Base-by-base conservation (phyloP, 2,113 vertebrate species). In the Pampusana beccarii region DNA sequence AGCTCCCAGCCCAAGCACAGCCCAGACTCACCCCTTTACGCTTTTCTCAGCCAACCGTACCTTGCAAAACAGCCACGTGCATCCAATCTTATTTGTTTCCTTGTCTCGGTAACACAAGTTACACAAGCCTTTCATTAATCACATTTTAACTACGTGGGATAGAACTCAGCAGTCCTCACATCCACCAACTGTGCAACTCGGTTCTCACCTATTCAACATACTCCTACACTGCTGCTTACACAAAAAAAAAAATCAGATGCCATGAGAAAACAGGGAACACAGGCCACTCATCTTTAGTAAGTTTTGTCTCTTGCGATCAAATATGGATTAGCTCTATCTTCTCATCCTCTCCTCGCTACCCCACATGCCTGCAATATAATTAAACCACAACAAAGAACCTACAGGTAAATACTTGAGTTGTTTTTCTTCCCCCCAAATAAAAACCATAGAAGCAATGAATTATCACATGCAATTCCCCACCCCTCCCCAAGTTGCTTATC, bases 161-260 rank as follows among this genome's bases (percentile, higher is more conserved):
- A 94, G 83, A 94, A 67, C 82, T 91, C 60, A 0, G 74, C 71
- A 96, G 80, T 46, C 89, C 61, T 95, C 21, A 71, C 51, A 88
- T 51, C 67, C 56, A 91, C 78, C 36, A 90, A 23, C 71, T 78
- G 54, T 9, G 42, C 83, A 93, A 86, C 64, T 64, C 0, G 0
- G 56, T 77, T 92, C 91, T 96, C 89, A 93, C 94, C 94, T 89
- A 95, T 81, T 84, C 92, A 94, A 86, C 91, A 80, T 70, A 79
- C 88, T 96, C 92, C 95, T 44, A 95, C 94, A 60, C 62, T 31
- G 54, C 91, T 88, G 89, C 92, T 91, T 86, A 83, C 93, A 90
- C 82, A 92, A 94, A 11, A 40, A 11, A 42, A 42, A 42, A 93
- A 93, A 46, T 65, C 82, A 92, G 60, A 69, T 0, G 4, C 84